Evolutionary conservation across 2,888 invertebrate species (phyloP).

Genomic region (Linnaemya tessellans): DNA sequence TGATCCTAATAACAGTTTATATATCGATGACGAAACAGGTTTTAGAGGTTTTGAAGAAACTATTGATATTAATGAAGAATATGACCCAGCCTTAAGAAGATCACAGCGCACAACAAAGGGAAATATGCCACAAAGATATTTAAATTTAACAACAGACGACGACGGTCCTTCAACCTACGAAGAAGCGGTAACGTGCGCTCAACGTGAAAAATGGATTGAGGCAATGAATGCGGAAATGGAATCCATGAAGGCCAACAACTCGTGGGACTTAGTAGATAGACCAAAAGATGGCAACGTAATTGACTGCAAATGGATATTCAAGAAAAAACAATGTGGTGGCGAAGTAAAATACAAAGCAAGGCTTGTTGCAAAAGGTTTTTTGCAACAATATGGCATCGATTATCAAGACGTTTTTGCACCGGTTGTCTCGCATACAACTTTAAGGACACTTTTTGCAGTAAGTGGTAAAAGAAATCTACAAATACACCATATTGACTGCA

Average conservation of each 20-base stretch:
- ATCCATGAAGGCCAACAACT: not conserved
- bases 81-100: not conserved
- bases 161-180: not conserved
- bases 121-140: not conserved
- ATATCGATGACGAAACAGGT: no score
- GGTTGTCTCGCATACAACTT: no score
- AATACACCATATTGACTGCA: not conserved
- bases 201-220: not conserved
- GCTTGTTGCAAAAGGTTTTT: constrained; percentile 30
- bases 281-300: constrained; percentile 5
- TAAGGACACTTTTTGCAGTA: not conserved
- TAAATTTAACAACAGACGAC: no score
- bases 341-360: constrained; percentile 20
- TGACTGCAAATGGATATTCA: no score
- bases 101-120: constrained; percentile 1
- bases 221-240: constrained; percentile 6
- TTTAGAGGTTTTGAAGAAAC: not conserved
- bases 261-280: constrained; percentile 26
- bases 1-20: no score
- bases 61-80: not conserved
- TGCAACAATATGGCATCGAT: constrained; percentile 30
- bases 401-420: no score
- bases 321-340: constrained; percentile 4
- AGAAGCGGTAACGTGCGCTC: not conserved
- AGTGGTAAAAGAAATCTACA: not conserved